Evolutionary conservation across 2,888 invertebrate species (phyloP), one percentile per base, ranked within the genome.

Genomic region (Melanargia galathea): DNA sequence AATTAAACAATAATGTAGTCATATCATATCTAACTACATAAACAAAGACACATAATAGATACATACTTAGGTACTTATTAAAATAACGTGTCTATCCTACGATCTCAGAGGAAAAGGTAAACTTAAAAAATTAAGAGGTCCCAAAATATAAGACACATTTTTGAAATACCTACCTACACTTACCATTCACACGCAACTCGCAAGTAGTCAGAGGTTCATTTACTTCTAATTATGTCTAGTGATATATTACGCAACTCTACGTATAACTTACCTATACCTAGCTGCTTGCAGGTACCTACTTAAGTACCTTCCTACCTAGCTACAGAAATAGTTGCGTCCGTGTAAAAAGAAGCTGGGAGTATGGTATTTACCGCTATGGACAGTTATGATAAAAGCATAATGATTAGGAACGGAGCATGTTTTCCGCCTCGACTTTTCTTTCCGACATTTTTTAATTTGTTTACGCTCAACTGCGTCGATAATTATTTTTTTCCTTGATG

Each of bases 211-310:
- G 54, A 55, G 56, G 75, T 80, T 83, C 83, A 81, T 83, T 81
- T 84, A 43, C 43, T 18, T 26, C 2, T 56, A 51, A 18, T 76
- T 86, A 87, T n/a, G n/a, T n/a, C n/a, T n/a, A n/a, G n/a, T n/a
- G n/a, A n/a, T n/a, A n/a, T 38, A 33, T 33, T 83, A 78, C 80
- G 84, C 77, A 84, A 86, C 76, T 72, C 71, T 73, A 76, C 75
- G 75, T 81, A 55, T 38, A n/a, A n/a, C n/a, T 26, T 55, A 24
- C 18, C 16, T 51, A 13, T 33, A 16, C 2, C 11, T n/a, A n/a
- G n/a, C n/a, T n/a, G n/a, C n/a, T n/a, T n/a, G n/a, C 8, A 30
- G 6, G 30, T 30, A 30, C 30, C 30, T 18, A 30, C 30, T 1
- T 30, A 30, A 20, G 20, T 43, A 43, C 38, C n/a, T 3, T 16